Evolutionary conservation across 2,797 vertebrate genomes (phyloP).

Genomic region (Ataeniobius toweri): DNA sequence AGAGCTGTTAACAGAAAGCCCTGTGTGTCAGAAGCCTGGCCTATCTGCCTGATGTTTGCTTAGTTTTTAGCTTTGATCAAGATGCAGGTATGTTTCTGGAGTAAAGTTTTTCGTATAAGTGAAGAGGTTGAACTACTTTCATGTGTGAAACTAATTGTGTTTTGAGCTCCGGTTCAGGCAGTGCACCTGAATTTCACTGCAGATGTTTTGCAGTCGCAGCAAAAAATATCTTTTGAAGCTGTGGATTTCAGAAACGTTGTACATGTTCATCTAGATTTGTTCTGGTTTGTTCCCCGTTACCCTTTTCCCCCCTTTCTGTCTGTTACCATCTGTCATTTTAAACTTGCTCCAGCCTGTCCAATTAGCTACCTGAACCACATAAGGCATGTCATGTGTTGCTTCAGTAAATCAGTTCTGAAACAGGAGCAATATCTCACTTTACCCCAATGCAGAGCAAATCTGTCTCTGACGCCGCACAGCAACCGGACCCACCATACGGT

Average conservation of each 20-base stretch:
- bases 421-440: not conserved
- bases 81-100: not conserved
- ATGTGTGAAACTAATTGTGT: not conserved
- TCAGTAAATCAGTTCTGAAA: not conserved
- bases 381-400: not conserved
- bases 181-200: constrained; percentile 6
- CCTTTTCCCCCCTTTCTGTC: not conserved
- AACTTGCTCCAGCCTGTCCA: not conserved
- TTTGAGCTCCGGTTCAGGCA: not conserved
- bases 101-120: not conserved
- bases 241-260: constrained; percentile 1
- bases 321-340: not conserved
- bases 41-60: not conserved
- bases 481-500: not conserved
- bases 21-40: not conserved
- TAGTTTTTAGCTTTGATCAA: not conserved
- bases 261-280: not conserved
- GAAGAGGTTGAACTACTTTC: constrained; percentile 1
- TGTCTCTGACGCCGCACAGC: not conserved
- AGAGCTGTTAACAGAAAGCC: not conserved
- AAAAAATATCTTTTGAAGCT: not conserved
- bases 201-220: not conserved
- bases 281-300: not conserved
- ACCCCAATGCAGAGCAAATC: not conserved
- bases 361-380: not conserved